These are phyloP conservation scores for Drosophila baimaii DNA, from an alignment of 1,140 invertebrate species.

Conservation along the genomic window DNA sequence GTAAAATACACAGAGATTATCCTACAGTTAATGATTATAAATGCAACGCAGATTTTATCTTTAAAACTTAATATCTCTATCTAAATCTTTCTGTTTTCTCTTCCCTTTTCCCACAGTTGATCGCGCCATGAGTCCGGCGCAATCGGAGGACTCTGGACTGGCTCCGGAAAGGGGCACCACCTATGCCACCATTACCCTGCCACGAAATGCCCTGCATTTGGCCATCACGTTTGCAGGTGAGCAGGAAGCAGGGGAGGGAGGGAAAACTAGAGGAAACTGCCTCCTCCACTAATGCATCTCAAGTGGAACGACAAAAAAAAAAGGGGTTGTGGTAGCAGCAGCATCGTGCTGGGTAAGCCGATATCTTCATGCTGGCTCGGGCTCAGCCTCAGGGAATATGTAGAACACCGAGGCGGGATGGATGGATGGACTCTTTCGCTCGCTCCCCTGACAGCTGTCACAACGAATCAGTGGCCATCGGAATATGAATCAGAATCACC, in stretches of 20 bases:
- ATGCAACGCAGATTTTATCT: too few species aligned
- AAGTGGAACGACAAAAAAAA: constrained; percentile 1
- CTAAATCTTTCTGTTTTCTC: not conserved
- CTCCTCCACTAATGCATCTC: constrained; percentile 27
- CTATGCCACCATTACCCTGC: constrained; percentile 83
- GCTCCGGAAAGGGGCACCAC: constrained; percentile 84
- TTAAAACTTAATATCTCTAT: too few species aligned
- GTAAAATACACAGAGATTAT: too few species aligned
- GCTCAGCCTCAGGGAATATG: not conserved
- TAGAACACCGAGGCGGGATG: too few species aligned
- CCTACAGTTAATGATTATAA: too few species aligned
- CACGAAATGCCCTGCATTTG: constrained; percentile 78
- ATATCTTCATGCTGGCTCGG: constrained; percentile 26
- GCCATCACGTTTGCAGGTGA: constrained; percentile 84
- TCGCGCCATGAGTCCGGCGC: constrained; percentile 84
- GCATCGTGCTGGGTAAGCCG: constrained; percentile 25
- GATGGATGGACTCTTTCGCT: not conserved
- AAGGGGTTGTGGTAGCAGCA: constrained; percentile 3
- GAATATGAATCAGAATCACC: not conserved
- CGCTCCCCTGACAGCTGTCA: constrained; percentile 65
- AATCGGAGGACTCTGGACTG: constrained; percentile 83
- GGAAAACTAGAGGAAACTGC: not conserved
- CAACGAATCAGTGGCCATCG: constrained; percentile 37
- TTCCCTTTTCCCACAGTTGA: constrained; percentile 70
- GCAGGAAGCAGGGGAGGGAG: not conserved